Conservation (phyloP, 2,113 vertebrate species). For the Podocnemis expansa region DNA sequence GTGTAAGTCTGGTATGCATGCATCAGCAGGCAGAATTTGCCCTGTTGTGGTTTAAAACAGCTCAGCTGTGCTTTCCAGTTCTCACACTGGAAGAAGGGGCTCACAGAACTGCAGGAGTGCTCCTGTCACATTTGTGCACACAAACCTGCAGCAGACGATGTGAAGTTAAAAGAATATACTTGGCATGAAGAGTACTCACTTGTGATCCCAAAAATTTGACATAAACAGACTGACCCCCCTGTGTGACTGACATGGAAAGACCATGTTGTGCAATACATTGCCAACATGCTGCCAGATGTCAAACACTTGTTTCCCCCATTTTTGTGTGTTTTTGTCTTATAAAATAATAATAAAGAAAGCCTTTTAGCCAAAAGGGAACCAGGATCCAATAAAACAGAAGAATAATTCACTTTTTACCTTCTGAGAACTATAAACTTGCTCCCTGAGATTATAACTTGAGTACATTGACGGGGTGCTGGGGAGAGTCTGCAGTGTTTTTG, state of each 20-base stretch:
- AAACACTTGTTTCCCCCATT: background rate
- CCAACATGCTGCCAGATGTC: background rate
- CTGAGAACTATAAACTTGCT: background rate
- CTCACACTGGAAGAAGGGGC: background rate
- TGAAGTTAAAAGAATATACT: background rate
- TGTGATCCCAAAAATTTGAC: background rate
- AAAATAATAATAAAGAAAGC: background rate
- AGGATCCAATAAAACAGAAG: slow-evolving; percentile 11
- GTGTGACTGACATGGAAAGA: background rate
- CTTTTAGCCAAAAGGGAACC: background rate
- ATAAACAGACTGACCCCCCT: background rate
- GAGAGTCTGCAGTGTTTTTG: slow-evolving; percentile 34
- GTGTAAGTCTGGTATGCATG: background rate
- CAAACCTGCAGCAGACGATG: background rate
- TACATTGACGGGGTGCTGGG: slow-evolving; percentile 3
- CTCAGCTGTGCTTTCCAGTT: background rate
- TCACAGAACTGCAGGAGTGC: background rate
- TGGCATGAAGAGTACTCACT: background rate
- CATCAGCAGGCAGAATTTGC: background rate
- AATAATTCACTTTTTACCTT: background rate
- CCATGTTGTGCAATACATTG: background rate
- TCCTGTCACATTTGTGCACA: background rate
- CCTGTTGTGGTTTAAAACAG: background rate
- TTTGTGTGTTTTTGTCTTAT: background rate
- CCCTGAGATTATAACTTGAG: background rate